A percentile compares a stretch with the other conserved stretches of the same genome.
These are phyloP conservation scores for Lasioglossum vierecki DNA, from an alignment of 2,888 invertebrate genomes.

Conservation along the genomic window DNA sequence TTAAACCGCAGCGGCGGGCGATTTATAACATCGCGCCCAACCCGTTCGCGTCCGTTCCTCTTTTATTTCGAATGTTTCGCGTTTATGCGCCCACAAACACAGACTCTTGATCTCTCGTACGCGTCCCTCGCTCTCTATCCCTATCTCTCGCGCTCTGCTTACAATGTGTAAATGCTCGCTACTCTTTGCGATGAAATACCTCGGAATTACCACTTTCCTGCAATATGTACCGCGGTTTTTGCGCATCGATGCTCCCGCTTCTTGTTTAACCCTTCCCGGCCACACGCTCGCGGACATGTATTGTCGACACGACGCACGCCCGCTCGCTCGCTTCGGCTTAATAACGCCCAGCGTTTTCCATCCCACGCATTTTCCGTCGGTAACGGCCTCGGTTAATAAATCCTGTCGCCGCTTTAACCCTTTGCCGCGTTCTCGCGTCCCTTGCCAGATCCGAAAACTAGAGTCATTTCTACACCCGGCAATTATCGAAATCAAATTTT, in stretches of 20 bases:
- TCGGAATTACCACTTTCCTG: slow-evolving; percentile 30
- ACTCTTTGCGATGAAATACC: slow-evolving; percentile 29
- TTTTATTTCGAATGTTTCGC: slow-evolving; percentile 29
- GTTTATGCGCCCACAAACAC: slow-evolving; percentile 17
- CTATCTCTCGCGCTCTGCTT: background rate
- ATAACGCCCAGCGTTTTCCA: background rate
- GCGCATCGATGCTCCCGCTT: slow-evolving; percentile 32
- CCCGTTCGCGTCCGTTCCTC: slow-evolving; percentile 6
- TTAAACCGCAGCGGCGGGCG: background rate
- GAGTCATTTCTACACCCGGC: background rate
- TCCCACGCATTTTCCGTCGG: background rate
- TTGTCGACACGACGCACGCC: background rate
- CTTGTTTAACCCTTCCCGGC: slow-evolving; percentile 25
- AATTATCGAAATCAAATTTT: background rate
- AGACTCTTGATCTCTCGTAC: slow-evolving; percentile 18
- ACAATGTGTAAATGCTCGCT: slow-evolving; percentile 14
- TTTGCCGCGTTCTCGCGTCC: background rate
- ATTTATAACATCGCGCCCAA: background rate
- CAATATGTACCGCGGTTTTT: slow-evolving; percentile 29
- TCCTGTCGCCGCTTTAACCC: background rate
- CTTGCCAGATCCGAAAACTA: background rate
- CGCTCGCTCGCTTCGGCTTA: background rate
- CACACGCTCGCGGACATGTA: background rate
- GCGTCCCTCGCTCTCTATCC: slow-evolving; percentile 9
- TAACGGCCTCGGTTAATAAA: background rate